Evolutionary conservation across 2,888 invertebrate species (phyloP), one percentile per base, ranked within the genome.

Genomic region (Conus canariensis): DNA sequence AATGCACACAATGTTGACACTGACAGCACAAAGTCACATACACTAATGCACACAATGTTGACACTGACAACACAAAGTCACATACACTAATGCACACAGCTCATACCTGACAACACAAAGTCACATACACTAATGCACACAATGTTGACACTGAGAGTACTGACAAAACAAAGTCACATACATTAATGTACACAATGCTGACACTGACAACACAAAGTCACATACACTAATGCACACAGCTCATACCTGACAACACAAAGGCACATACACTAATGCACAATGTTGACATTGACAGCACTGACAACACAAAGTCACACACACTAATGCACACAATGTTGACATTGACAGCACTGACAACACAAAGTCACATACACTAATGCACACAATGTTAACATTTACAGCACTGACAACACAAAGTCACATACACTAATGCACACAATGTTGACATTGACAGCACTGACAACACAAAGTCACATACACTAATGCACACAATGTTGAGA

Each of bases 381-480:
- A 64, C 60, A 14, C 60, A 64, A 30, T 30, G 60, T 7, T 64
- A 0, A 45, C 4, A 45, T 3, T 45, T 1, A 14, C 70, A 70
- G 14, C 22, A 45, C 45, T 45, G 45, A 14, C 70, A 70, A 70
- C 22, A 70, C 70, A 12, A 8, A 70, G 16, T 19, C 22, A 70
- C 19, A 14, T 70, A 45, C 45, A 45, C 45, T 45, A 45, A 3
- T 45, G 45, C 16, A 16, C 70, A 19, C 22, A 22, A 30, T 30
- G 70, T n/a, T 22, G 0, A 22, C 8, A 70, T 4, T 70, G 22
- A 14, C 70, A 70, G 4, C 19, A 70, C 22, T 70, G 22, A 14
- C 70, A 70, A 22, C 19, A 16, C 16, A 98, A 58, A 97, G 97
- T 97, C 97, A 98, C 97, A 95, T 98, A 96, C 80, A 45, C 45